A percentile compares a stretch with the other conserved stretches of the same genome.
These are phyloP conservation scores for Antedon bifida DNA, from an alignment of 35 echinoderm and acorn worm species.

Conservation along the genomic window DNA sequence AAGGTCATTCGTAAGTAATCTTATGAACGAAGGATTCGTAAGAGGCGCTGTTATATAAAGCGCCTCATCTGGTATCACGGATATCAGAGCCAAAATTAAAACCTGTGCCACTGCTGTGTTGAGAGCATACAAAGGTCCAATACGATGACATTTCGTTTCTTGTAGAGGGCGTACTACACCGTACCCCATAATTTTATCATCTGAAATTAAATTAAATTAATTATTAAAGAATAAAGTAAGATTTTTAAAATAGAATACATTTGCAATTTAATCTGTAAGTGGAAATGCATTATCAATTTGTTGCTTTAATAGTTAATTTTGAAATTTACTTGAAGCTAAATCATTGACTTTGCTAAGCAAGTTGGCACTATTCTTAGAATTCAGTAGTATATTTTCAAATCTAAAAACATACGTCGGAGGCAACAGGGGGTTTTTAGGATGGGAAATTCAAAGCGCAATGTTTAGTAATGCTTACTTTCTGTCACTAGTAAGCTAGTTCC, in stretches of 20 bases:
- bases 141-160: conserved; percentile 20
- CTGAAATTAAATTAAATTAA: conserved; percentile 8
- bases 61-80: conserved; percentile 40
- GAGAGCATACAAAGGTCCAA: conserved; percentile 52
- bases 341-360: too few species aligned
- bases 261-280: too few species aligned
- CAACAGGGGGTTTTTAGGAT: too few species aligned
- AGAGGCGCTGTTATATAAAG: conserved; percentile 57
- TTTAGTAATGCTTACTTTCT: conserved; percentile 25
- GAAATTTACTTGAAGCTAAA: too few species aligned
- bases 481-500: conserved; percentile 1
- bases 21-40: conserved; percentile 53
- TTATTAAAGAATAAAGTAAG: not conserved
- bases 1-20: conserved; percentile 52
- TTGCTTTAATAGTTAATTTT: too few species aligned
- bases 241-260: too few species aligned
- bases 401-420: too few species aligned
- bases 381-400: too few species aligned
- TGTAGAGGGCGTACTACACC: conserved; percentile 49
- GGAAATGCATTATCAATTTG: too few species aligned
- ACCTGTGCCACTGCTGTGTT: conserved; percentile 63
- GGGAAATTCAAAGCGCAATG: too few species aligned
- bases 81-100: conserved; percentile 43
- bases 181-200: conserved; percentile 59
- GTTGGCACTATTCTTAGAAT: too few species aligned